These are phyloP conservation scores for Pangasianodon gigas DNA, from an alignment of 2,113 vertebrate species.

Conservation along the genomic window DNA sequence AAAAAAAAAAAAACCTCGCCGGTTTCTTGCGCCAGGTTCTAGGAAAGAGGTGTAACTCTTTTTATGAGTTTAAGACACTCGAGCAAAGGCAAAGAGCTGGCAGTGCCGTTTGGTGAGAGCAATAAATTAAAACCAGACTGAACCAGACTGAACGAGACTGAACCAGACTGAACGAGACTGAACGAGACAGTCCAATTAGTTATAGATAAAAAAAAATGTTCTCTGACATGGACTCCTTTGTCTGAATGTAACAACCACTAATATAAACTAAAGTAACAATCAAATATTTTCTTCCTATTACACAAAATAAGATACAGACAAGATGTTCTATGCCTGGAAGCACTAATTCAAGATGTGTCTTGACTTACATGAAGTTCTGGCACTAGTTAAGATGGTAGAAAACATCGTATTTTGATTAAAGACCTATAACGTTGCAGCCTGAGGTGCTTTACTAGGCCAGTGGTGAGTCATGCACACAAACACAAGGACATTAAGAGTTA, in stretches of 20 bases:
- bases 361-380: not conserved
- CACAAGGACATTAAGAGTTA: conserved; percentile 23
- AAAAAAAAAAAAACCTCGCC: not conserved
- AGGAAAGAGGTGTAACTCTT: conserved; percentile 50
- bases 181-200: conserved; percentile 54
- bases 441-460: not conserved
- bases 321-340: not conserved
- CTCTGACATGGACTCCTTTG: not conserved
- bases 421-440: not conserved
- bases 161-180: conserved; percentile 67
- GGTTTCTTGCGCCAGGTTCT: conserved; percentile 57
- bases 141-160: conserved; percentile 63
- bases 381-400: not conserved
- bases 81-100: conserved; percentile 56
- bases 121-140: conserved; percentile 69
- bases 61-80: conserved; percentile 53
- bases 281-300: not conserved
- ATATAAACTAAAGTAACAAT: not conserved
- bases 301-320: not conserved
- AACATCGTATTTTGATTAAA: not conserved
- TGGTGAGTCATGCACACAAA: not conserved
- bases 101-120: conserved; percentile 61
- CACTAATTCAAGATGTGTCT: not conserved
- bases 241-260: not conserved
- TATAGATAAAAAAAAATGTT: conserved; percentile 47